Base-by-base conservation (phyloP, 2,113 vertebrate species). In the Pituophis catenifer region DNA sequence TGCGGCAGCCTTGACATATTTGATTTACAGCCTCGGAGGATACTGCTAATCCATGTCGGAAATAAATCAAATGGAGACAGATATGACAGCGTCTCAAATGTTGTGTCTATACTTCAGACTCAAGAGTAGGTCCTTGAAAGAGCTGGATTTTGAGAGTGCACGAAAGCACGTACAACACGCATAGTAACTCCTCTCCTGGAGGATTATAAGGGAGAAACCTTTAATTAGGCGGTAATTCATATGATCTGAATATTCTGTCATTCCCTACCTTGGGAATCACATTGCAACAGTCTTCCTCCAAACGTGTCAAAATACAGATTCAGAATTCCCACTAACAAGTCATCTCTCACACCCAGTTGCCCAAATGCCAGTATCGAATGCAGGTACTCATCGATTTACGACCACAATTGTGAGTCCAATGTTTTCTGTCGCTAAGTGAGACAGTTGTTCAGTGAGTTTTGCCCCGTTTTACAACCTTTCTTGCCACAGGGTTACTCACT, bases 321-420 rank as follows among this genome's bases (percentile, higher is more conserved):
- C 23, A 38, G 21, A 89, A 89, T 24, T 44, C 17, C 9, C 38
- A 24, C n/a, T 44, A 58, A 44, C 21, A 48, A 12, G 38, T 24
- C 52, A 88, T 26, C 8, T 48, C 53, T n/a, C 86, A 10, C 52
- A 8, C 13, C 38, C 88, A 24, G n/a, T 15, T 58, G 21, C 44
- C 38, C 24, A 3, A 58, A 89, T 58, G 19, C 23, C 55, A 38
- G n/a, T 58, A 24, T 58, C 5, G 19, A 57, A 57, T 21, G 19
- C 5, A 6, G 5, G 17, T 19, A 57, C 5, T 19, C 19, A 1
- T 57, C 19, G 1, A 21, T 1, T 57, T 57, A 21, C 0, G 1
- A 1, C 55, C 19, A 57, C 19, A 21, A 21, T 2, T 9, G 8
- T 6, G 55, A 57, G 19, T 19, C 19, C 55, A 57, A 21, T 21